A percentile compares a stretch with the other conserved stretches of the same genome.
Conservation (phyloP, 2,888 invertebrate species). For the Ceriagrion tenellum region DNA sequence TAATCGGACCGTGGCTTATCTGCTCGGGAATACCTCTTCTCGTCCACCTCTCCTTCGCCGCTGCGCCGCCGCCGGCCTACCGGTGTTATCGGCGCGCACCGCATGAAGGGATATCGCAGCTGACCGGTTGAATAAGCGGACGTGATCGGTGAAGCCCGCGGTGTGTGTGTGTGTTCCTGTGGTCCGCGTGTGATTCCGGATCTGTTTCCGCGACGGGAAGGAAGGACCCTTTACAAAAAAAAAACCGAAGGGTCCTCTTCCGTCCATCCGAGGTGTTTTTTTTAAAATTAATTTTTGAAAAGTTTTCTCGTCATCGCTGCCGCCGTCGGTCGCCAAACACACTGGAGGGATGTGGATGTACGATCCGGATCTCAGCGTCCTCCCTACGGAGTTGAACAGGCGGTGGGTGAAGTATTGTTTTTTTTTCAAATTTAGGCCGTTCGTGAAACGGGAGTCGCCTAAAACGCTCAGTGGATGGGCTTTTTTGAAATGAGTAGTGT, state of each 20-base stretch:
- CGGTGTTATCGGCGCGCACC: not conserved
- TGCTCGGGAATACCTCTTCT: slow-evolving; percentile 17
- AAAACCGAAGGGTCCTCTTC: not conserved
- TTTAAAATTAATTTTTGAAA: no score
- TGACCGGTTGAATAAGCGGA: not conserved
- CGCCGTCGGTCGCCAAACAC: not conserved
- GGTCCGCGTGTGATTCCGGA: no score
- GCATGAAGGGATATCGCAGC: not conserved
- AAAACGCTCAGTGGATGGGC: not conserved
- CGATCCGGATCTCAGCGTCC: slow-evolving; percentile 86
- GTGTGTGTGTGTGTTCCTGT: not conserved
- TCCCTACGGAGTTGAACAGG: slow-evolving; percentile 91
- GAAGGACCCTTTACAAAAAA: not conserved
- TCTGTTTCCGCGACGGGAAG: not conserved
- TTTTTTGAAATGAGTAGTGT: not conserved
- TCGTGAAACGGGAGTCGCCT: not conserved
- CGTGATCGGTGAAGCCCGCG: not conserved
- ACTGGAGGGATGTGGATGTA: slow-evolving; percentile 61
- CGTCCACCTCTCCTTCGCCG: not conserved
- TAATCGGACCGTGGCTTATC: slow-evolving; percentile 61
- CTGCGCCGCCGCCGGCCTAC: not conserved
- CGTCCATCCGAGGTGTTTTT: no score
- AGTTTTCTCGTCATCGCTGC: not conserved
- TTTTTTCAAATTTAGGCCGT: no score
- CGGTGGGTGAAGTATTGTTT: slow-evolving; percentile 84